phyloP scores from a whole-genome alignment of 2,888 invertebrate species.

The Eristalis pertinax region DNA sequence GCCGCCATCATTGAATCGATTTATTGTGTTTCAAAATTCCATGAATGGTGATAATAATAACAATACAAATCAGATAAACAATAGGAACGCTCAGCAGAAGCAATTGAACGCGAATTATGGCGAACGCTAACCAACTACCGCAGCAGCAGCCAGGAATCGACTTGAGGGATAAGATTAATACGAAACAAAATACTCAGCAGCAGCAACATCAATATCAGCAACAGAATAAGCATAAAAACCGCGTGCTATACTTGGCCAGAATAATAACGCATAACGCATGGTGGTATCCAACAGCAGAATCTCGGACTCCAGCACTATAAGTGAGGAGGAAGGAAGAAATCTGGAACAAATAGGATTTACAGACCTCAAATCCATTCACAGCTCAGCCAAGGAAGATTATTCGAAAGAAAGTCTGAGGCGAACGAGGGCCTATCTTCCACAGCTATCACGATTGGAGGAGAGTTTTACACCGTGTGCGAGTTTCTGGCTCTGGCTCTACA shows the following conservation, averaged over 20 bases:
- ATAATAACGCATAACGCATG: constrained; percentile 75
- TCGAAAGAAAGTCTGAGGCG: too few relatives aligned
- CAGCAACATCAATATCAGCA: constrained; percentile 69
- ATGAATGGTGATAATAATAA: constrained; percentile 73
- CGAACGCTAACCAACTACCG: constrained; percentile 42
- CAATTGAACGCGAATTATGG: constrained; percentile 52
- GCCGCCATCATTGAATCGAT: constrained; percentile 60
- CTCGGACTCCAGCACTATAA: not conserved
- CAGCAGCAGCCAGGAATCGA: constrained; percentile 46
- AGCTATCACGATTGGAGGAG: too few relatives aligned
- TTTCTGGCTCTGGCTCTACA: too few relatives aligned
- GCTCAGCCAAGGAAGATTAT: too few relatives aligned
- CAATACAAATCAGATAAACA: constrained; percentile 62
- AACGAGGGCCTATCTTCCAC: too few relatives aligned
- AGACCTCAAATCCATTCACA: too few relatives aligned
- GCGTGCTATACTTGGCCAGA: constrained; percentile 75
- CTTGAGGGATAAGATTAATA: constrained; percentile 47
- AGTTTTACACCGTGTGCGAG: too few relatives aligned
- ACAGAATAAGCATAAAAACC: constrained; percentile 56
- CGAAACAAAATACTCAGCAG: constrained; percentile 55
- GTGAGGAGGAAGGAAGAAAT: too few relatives aligned
- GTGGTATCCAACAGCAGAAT: constrained; percentile 17
- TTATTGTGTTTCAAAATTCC: constrained; percentile 58
- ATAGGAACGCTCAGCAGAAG: constrained; percentile 58
- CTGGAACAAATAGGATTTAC: too few relatives aligned